phyloP scores from a whole-genome alignment of 2,888 invertebrate species.

The Drosophila nigricruria region DNA sequence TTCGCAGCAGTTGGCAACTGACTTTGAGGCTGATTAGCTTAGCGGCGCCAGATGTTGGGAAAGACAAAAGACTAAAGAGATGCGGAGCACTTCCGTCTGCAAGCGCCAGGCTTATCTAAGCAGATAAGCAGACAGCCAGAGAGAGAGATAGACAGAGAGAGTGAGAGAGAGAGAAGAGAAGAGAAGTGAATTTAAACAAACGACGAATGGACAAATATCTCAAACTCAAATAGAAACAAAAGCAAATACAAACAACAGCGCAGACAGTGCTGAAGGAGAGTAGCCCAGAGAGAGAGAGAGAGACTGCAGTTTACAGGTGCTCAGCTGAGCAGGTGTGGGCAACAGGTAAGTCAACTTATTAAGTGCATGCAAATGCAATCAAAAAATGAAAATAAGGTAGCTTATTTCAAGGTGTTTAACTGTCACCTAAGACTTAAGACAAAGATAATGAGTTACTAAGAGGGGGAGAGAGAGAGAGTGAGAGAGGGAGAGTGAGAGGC shows the following conservation, averaged over 20 bases:
- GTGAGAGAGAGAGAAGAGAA: slow-evolving; percentile 1
- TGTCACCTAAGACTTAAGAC: slow-evolving; percentile 80
- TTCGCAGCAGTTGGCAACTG: slow-evolving; percentile 19
- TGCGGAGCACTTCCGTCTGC: slow-evolving; percentile 42
- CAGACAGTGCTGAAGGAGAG: slow-evolving; percentile 31
- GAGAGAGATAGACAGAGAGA: neutral
- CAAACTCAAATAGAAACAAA: slow-evolving; percentile 74
- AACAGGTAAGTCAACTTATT: slow-evolving; percentile 14
- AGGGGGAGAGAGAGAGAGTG: neutral
- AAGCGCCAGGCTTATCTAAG: slow-evolving; percentile 49
- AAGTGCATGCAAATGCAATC: slow-evolving; percentile 63
- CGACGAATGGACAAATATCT: slow-evolving; percentile 64
- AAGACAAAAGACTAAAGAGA: slow-evolving; percentile 30
- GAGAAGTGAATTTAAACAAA: slow-evolving; percentile 45
- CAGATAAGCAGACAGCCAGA: slow-evolving; percentile 34
- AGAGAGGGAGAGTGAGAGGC: neutral
- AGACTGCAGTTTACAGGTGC: slow-evolving; percentile 12
- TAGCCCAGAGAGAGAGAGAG: slow-evolving; percentile 11
- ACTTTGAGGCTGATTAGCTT: slow-evolving; percentile 42
- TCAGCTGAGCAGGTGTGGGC: too few relatives aligned
- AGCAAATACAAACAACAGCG: slow-evolving; percentile 51
- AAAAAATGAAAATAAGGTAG: slow-evolving; percentile 73
- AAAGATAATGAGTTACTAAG: slow-evolving; percentile 45
- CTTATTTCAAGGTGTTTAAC: slow-evolving; percentile 79
- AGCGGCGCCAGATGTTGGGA: slow-evolving; percentile 52